Evolutionary conservation across 2,888 invertebrate species (phyloP).

Genomic region (Dryadula phaetusa): DNA sequence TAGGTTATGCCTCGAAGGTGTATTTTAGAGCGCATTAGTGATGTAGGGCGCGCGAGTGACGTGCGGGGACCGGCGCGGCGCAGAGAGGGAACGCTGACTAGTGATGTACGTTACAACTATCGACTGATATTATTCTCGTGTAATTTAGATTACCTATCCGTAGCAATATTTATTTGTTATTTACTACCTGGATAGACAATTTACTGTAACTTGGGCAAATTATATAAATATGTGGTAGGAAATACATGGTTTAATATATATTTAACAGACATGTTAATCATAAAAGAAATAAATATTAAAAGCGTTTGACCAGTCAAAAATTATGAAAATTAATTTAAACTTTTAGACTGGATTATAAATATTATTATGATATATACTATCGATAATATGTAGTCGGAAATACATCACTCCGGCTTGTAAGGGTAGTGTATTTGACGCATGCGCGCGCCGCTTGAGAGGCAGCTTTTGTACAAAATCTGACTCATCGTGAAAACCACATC

Average conservation of each 20-base stretch:
- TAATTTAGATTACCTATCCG: too few relatives aligned
- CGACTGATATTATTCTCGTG: too few relatives aligned
- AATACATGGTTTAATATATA: too few relatives aligned
- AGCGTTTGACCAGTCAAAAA: too few relatives aligned
- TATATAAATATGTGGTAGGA: too few relatives aligned
- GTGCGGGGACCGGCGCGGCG: conserved; percentile 25
- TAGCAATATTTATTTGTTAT: too few relatives aligned
- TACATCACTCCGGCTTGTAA: conserved; percentile 26
- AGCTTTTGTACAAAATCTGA: conserved; percentile 14
- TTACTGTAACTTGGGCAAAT: too few relatives aligned
- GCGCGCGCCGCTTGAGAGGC: conserved; percentile 21
- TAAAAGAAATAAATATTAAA: too few relatives aligned
- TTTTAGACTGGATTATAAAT: neutral
- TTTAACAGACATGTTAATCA: too few relatives aligned
- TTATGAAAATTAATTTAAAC: too few relatives aligned
- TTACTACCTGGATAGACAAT: too few relatives aligned
- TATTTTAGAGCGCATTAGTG: conserved; percentile 23
- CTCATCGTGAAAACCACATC: conserved; percentile 18
- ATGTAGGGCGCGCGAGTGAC: conserved; percentile 27
- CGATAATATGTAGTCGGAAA: neutral
- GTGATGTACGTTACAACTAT: neutral
- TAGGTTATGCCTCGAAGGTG: conserved; percentile 30
- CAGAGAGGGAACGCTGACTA: conserved; percentile 9
- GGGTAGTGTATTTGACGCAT: conserved; percentile 28
- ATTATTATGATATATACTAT: neutral